A percentile compares a stretch with the other conserved stretches of the same genome.
Evolutionary conservation across 2,888 invertebrate species (phyloP).

Genomic region (Crepidodera aurea): DNA sequence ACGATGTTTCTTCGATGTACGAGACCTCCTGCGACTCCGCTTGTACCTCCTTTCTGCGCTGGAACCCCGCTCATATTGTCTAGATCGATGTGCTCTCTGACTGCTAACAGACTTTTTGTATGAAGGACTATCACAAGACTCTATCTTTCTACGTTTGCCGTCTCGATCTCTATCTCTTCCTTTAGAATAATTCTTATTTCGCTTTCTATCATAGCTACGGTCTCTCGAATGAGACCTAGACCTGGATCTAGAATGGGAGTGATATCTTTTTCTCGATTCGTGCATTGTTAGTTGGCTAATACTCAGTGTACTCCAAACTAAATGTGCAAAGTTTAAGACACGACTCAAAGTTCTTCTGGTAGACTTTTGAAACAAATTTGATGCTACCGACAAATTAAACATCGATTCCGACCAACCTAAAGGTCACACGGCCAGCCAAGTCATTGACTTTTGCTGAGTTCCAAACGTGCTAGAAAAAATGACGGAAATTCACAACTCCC

Average conservation of each 20-base stretch:
- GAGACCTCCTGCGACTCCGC: slow-evolving; percentile 84
- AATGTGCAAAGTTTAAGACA: slow-evolving; percentile 46
- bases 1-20: slow-evolving; percentile 78
- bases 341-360: slow-evolving; percentile 76
- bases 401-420: slow-evolving; percentile 74
- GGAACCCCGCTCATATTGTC: slow-evolving; percentile 76
- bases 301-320: slow-evolving; percentile 35
- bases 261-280: slow-evolving; percentile 80
- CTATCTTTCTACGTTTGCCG: slow-evolving; percentile 76
- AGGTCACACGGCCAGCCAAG: slow-evolving; percentile 50
- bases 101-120: slow-evolving; percentile 67
- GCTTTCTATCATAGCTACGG: slow-evolving; percentile 70
- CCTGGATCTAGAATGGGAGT: slow-evolving; percentile 72
- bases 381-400: slow-evolving; percentile 72
- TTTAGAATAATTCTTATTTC: slow-evolving; percentile 69
- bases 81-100: slow-evolving; percentile 67
- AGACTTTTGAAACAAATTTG: slow-evolving; percentile 73
- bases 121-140: slow-evolving; percentile 67
- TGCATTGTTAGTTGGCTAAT: slow-evolving; percentile 66
- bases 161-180: slow-evolving; percentile 78
- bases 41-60: slow-evolving; percentile 85
- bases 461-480: slow-evolving; percentile 26
- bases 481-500: slow-evolving; percentile 24
- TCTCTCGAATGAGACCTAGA: slow-evolving; percentile 65
- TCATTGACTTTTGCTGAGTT: slow-evolving; percentile 45